Evolutionary conservation across 2,113 vertebrate species (phyloP).

Genomic region (Orycteropus afer): DNA sequence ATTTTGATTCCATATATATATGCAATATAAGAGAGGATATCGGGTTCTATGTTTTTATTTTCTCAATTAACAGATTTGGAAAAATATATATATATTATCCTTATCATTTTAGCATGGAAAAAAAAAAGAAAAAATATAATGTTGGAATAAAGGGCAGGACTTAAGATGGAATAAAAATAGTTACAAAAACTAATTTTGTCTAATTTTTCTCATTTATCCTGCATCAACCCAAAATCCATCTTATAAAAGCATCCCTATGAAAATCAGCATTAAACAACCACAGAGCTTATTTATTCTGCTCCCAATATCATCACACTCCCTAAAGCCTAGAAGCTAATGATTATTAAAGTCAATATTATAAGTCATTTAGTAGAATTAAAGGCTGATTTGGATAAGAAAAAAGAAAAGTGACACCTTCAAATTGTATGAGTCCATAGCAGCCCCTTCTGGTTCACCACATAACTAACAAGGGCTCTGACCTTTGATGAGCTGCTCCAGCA

Average conservation of each 20-base stretch:
- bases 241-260: not conserved
- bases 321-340: constrained; percentile 17
- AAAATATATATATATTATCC: not conserved
- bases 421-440: not conserved
- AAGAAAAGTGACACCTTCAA: constrained; percentile 25
- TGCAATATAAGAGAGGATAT: not conserved
- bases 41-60: constrained; percentile 1
- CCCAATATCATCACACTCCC: not conserved
- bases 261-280: constrained; percentile 17
- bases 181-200: not conserved
- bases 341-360: constrained; percentile 61
- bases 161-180: constrained; percentile 11
- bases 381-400: constrained; percentile 50
- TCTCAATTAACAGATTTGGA: not conserved
- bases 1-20: constrained; percentile 3
- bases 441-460: not conserved
- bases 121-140: not conserved
- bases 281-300: constrained; percentile 24
- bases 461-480: not conserved
- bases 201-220: not conserved
- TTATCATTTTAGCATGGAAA: not conserved
- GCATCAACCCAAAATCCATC: not conserved
- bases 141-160: not conserved
- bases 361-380: constrained; percentile 63
- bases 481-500: not conserved